Base-by-base conservation (phyloP, 2,797 vertebrate species). In the Sebastes hubbsi region DNA sequence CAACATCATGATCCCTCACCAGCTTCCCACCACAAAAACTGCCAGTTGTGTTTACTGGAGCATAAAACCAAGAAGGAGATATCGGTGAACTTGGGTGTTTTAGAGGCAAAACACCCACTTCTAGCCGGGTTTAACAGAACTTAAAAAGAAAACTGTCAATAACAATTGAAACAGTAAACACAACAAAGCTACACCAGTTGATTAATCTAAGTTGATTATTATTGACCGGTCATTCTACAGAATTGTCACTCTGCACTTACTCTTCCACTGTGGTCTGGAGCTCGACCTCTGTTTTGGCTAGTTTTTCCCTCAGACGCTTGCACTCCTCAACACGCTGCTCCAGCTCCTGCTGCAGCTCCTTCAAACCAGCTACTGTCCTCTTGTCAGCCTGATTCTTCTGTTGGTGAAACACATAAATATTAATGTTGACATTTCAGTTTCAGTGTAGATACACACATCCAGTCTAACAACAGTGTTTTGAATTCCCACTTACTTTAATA, bases 261-360 rank as follows among this genome's bases (percentile, higher is more conserved):
- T 99, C 98, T 72, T 99, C 98, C 20, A 99, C 90, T 71, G 97
- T 96, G 75, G 91, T 94, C 82, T 96, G 95, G 61, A 99, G 97
- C 49, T 99, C 97, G 2, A 86, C 95, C 91, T 99, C 98, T 0
- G 95, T 96, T 85, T 97, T 97, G 67, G 95, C 85, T 13, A 99
- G 94, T 67, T 95, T 96, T 65, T 93, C 95, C 88, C 92, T 95
- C 72, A 99, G 92, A 34, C 58, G 56, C 13, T 93, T 92, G 69
- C 95, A 97, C 89, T 97, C 97, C 2, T 95, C 87, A 69, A 86
- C 30, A 64, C 93, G 95, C 65, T 85, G 68, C 78, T 96, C 94
- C 18, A 97, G 94, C 68, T 95, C 95, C 84, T 88, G 88, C 81
- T 94, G 96, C 71, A 98, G 94, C 13, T 95, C 94, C 81, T 95